These are phyloP conservation scores for Cacatua alba DNA, from an alignment of 2,113 vertebrate species.

Conservation along the genomic window DNA sequence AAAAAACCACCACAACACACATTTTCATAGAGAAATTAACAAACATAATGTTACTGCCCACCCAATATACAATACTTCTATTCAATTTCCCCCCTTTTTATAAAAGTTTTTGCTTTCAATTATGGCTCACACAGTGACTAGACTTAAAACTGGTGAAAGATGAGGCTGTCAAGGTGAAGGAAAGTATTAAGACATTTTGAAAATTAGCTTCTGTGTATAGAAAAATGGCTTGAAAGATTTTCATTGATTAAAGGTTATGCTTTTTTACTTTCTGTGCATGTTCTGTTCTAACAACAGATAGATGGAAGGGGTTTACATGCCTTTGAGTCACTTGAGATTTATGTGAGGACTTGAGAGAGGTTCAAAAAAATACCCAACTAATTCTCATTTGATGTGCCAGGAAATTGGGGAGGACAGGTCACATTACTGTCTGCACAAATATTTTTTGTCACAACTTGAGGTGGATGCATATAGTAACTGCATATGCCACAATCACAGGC, in stretches of 20 bases:
- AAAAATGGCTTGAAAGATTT: background rate
- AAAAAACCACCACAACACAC: background rate
- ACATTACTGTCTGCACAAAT: rapidly evolving
- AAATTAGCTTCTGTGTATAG: background rate
- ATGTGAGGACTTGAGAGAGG: background rate
- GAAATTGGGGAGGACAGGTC: rapidly evolving
- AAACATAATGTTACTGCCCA: background rate
- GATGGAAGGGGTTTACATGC: rapidly evolving
- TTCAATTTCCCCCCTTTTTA: background rate
- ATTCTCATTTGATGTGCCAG: background rate
- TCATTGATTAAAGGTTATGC: background rate
- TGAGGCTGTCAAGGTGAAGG: background rate
- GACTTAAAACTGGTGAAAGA: background rate
- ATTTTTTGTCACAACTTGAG: background rate
- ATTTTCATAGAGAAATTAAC: background rate
- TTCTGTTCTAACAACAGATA: background rate
- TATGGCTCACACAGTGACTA: background rate
- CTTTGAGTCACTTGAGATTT: background rate
- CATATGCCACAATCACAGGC: rapidly evolving
- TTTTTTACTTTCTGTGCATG: background rate
- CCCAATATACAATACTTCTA: background rate
- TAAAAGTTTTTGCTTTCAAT: background rate
- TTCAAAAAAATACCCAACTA: background rate
- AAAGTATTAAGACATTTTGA: background rate
- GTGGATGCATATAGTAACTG: no score